Conservation (phyloP, 1,140 invertebrate genomes). For the Eurosta solidaginis region DNA sequence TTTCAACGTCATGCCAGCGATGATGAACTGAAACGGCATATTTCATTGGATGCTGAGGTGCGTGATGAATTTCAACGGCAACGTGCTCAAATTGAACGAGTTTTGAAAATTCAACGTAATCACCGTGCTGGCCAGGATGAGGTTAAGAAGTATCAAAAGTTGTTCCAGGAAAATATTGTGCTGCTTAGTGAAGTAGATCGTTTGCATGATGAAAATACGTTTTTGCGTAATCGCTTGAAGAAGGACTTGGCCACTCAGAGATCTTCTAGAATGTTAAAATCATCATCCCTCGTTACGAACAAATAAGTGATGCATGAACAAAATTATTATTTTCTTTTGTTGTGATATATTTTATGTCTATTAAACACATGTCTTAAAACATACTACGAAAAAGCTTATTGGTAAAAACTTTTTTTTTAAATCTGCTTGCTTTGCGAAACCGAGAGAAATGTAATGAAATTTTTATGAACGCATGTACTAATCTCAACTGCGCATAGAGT, state of each 20-base stretch:
- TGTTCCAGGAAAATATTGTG: slow-evolving; percentile 74
- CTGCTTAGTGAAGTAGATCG: slow-evolving; percentile 68
- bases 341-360: too few species aligned
- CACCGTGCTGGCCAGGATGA: slow-evolving; percentile 42
- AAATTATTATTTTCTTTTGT: too few species aligned
- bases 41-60: slow-evolving; percentile 71
- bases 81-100: slow-evolving; percentile 77
- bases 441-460: too few species aligned
- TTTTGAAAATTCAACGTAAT: slow-evolving; percentile 65
- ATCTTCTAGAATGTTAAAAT: not conserved
- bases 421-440: too few species aligned
- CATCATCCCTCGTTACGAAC: too few species aligned
- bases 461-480: too few species aligned
- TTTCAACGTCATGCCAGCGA: slow-evolving; percentile 69
- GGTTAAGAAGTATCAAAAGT: slow-evolving; percentile 47
- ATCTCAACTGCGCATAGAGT: too few species aligned
- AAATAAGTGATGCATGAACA: too few species aligned
- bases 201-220: slow-evolving; percentile 40
- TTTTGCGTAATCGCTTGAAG: slow-evolving; percentile 17
- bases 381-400: too few species aligned
- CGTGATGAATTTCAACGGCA: slow-evolving; percentile 79
- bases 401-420: too few species aligned
- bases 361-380: too few species aligned
- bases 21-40: slow-evolving; percentile 67
- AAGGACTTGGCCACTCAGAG: slow-evolving; percentile 10